These are phyloP conservation scores for Spea hammondii DNA, from an alignment of 2,797 vertebrate species.

Conservation along the genomic window DNA sequence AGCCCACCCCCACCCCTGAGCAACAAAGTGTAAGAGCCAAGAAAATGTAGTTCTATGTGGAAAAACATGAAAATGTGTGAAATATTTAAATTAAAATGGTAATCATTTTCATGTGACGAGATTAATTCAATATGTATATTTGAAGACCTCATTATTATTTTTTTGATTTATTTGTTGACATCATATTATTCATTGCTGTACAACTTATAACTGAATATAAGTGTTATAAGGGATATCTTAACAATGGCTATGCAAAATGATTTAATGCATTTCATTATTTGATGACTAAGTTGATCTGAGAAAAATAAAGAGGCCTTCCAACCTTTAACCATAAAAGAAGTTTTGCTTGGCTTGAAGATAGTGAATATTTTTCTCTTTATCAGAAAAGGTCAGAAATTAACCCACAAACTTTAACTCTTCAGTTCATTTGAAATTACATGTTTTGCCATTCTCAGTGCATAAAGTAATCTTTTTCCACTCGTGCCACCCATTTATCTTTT, in stretches of 20 bases:
- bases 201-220: constrained; percentile 68
- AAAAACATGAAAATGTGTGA: constrained; percentile 57
- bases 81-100: constrained; percentile 62
- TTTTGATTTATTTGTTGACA: too few species aligned
- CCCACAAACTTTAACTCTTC: constrained; percentile 27
- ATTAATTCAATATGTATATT: too few species aligned
- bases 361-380: constrained; percentile 48
- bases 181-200: constrained; percentile 64
- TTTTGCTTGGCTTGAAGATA: constrained; percentile 49
- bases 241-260: constrained; percentile 75
- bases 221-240: constrained; percentile 61
- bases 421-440: constrained; percentile 30
- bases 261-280: constrained; percentile 58
- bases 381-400: constrained; percentile 40
- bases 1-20: not conserved
- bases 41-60: constrained; percentile 30
- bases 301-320: constrained; percentile 66
- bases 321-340: constrained; percentile 51
- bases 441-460: constrained; percentile 28
- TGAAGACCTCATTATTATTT: too few species aligned
- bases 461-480: constrained; percentile 18
- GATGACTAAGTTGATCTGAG: constrained; percentile 68
- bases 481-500: constrained; percentile 48
- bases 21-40: constrained; percentile 58
- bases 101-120: constrained; percentile 65